A percentile compares a stretch with the other conserved stretches of the same genome.
Conservation (phyloP, 1,140 invertebrate species). For the Drosophila oshimai region DNA sequence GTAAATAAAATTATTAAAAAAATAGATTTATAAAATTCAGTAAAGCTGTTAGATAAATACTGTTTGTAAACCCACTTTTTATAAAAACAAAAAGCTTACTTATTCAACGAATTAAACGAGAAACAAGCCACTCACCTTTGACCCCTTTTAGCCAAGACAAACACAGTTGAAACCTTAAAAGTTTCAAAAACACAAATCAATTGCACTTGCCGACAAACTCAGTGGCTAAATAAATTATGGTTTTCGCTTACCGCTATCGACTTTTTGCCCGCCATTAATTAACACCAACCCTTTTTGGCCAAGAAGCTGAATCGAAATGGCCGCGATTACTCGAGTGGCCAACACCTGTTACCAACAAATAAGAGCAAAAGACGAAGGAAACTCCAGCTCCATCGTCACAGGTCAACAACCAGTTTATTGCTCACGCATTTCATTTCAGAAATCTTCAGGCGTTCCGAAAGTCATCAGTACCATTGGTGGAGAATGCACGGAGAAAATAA, state of each 20-base stretch:
- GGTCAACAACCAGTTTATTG: slow-evolving; percentile 50
- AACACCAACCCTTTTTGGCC: slow-evolving; percentile 33
- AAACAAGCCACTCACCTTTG: background rate
- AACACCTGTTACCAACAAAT: slow-evolving; percentile 45
- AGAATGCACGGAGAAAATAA: background rate
- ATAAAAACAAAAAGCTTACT: background rate
- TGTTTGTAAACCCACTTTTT: background rate
- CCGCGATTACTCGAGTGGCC: slow-evolving; percentile 26
- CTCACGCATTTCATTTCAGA: slow-evolving; percentile 43
- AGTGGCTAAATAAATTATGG: slow-evolving; percentile 39
- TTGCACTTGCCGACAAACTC: slow-evolving; percentile 1
- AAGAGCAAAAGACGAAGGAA: background rate
- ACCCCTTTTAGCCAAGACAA: background rate
- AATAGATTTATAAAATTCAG: background rate
- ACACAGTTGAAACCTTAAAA: background rate
- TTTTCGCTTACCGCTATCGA: slow-evolving; percentile 36
- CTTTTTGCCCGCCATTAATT: slow-evolving; percentile 32
- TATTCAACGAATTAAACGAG: background rate
- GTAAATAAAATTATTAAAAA: no score
- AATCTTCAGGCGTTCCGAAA: slow-evolving; percentile 25
- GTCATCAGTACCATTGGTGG: slow-evolving; percentile 12
- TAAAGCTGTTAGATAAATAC: no score
- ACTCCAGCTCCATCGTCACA: slow-evolving; percentile 1
- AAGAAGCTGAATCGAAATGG: slow-evolving; percentile 16
- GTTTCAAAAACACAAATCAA: slow-evolving; percentile 26